Conservation (phyloP, 1,140 invertebrate genomes). For the Drosophila pseudoananassae region DNA sequence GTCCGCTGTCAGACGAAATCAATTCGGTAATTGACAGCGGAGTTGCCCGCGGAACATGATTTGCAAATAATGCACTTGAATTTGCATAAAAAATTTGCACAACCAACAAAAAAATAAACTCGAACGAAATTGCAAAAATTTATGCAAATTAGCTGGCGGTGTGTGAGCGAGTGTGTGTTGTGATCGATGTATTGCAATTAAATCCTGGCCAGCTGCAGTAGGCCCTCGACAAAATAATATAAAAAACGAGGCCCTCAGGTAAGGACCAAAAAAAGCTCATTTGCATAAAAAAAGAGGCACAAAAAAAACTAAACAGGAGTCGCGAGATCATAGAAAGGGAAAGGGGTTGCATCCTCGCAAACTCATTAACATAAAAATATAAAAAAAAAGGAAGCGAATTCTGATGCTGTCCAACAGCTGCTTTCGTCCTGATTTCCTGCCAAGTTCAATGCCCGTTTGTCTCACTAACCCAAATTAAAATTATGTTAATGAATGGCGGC, state of each 20-base stretch:
- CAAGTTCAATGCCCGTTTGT: conserved; percentile 76
- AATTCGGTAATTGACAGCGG: conserved; percentile 71
- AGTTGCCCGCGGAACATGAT: conserved; percentile 76
- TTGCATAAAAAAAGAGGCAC: conserved; percentile 70
- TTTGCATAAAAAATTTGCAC: conserved; percentile 68
- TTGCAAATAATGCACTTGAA: conserved; percentile 83
- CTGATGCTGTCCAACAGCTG: conserved; percentile 74
- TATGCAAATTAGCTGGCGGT: conserved; percentile 68
- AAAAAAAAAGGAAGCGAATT: conserved; percentile 46
- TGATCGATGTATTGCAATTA: conserved; percentile 63
- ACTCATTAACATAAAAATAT: conserved; percentile 74
- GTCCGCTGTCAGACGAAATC: conserved; percentile 26
- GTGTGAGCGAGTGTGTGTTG: not conserved
- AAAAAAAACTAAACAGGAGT: conserved; percentile 42
- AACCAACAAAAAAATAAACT: conserved; percentile 23
- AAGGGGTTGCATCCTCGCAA: conserved; percentile 56
- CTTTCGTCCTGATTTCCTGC: conserved; percentile 11
- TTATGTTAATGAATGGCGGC: conserved; percentile 81
- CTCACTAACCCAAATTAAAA: conserved; percentile 84
- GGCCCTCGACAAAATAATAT: conserved; percentile 30
- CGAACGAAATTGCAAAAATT: conserved; percentile 42
- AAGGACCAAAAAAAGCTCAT: conserved; percentile 66
- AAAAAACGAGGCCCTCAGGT: conserved; percentile 55
- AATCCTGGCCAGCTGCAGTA: conserved; percentile 52
- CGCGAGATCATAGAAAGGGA: conserved; percentile 50